Percentiles rank a stretch among this genome's conserved stretches.
Conservation (phyloP, 2,888 invertebrate species). For the Platycheirus albimanus region DNA sequence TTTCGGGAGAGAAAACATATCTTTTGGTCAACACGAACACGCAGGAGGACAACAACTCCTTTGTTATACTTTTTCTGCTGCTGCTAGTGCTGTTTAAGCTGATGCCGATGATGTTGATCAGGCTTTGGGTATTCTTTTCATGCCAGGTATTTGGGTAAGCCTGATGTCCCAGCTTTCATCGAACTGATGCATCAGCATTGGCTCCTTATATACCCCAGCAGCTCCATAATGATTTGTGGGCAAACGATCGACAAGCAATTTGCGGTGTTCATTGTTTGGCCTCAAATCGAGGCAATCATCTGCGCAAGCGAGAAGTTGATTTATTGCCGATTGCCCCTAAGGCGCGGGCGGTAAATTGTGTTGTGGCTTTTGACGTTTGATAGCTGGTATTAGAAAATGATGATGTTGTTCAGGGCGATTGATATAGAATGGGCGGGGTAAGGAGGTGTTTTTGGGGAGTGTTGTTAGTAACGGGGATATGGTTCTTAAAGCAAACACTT, state of each 20-base stretch:
- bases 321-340: slow-evolving; percentile 42
- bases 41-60: slow-evolving; percentile 29
- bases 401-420: neutral
- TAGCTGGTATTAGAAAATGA: slow-evolving; percentile 10
- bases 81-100: too few species aligned
- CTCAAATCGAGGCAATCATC: slow-evolving; percentile 47
- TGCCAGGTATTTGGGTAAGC: slow-evolving; percentile 41
- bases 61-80: slow-evolving; percentile 6
- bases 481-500: slow-evolving; percentile 31
- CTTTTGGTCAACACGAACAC: slow-evolving; percentile 43
- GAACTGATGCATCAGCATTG: neutral
- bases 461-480: neutral
- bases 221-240: slow-evolving; percentile 51
- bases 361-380: slow-evolving; percentile 1
- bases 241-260: slow-evolving; percentile 60
- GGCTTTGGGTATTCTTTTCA: slow-evolving; percentile 2
- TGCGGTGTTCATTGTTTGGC: slow-evolving; percentile 59
- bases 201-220: neutral
- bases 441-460: neutral
- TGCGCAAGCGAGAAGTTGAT: slow-evolving; percentile 54
- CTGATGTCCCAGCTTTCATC: slow-evolving; percentile 46
- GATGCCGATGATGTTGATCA: neutral
- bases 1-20: slow-evolving; percentile 55
- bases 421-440: neutral
- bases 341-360: slow-evolving; percentile 35